Conservation (phyloP, 2,888 invertebrate genomes). For the Lutraria lutraria region DNA sequence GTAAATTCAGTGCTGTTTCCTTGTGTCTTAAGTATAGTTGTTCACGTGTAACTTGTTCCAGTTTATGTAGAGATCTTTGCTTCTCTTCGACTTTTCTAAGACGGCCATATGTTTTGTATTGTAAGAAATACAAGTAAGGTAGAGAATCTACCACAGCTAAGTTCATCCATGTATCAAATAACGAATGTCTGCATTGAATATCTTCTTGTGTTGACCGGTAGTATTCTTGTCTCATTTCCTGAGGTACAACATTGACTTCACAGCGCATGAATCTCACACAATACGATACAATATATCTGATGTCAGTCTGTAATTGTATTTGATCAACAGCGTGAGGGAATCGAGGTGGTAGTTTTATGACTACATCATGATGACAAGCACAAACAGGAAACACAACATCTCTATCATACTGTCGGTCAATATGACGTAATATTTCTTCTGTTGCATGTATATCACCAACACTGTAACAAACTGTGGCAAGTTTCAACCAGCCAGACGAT, state of each 20-base stretch:
- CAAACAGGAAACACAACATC: background rate
- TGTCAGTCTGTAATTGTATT: background rate
- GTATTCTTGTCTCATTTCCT: slow-evolving; percentile 24
- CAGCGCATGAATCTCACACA: slow-evolving; percentile 9
- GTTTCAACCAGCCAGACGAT: slow-evolving; percentile 20
- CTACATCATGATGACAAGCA: background rate
- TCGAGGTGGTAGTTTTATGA: background rate
- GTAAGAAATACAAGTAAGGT: slow-evolving; percentile 25
- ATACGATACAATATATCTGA: background rate
- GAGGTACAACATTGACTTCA: slow-evolving; percentile 18
- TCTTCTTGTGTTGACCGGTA: slow-evolving; percentile 17
- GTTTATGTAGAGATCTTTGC: background rate
- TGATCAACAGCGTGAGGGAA: background rate
- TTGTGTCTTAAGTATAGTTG: background rate
- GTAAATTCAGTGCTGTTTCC: too few species aligned
- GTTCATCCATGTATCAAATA: slow-evolving; percentile 17
- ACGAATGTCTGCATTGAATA: background rate
- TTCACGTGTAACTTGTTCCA: background rate
- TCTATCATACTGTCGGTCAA: background rate
- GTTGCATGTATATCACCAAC: background rate
- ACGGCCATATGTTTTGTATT: slow-evolving; percentile 23
- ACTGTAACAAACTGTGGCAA: slow-evolving; percentile 9
- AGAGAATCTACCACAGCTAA: slow-evolving; percentile 17
- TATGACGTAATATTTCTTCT: background rate
- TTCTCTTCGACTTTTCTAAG: background rate